phyloP scores from a whole-genome alignment of 1,140 invertebrate species.

The Callitettix versicolor region DNA sequence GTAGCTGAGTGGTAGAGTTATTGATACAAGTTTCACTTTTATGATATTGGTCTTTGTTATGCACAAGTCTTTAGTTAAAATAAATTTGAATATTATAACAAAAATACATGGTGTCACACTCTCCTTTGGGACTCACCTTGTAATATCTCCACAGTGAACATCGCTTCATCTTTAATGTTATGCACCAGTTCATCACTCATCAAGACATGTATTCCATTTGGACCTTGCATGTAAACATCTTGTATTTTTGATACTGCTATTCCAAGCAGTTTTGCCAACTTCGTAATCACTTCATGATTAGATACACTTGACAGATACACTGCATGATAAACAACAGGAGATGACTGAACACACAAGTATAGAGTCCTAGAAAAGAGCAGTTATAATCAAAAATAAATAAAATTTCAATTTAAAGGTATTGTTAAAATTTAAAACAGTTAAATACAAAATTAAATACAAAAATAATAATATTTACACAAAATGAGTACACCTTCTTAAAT shows the following conservation, averaged over 20 bases:
- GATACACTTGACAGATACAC: slow-evolving; percentile 59
- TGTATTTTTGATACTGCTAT: slow-evolving; percentile 44
- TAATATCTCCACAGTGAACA: background rate
- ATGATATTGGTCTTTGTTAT: too few species aligned
- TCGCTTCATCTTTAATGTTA: slow-evolving; percentile 15
- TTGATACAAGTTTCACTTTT: too few species aligned
- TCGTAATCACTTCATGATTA: slow-evolving; percentile 52
- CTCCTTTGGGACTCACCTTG: slow-evolving; percentile 1
- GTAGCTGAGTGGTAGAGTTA: too few species aligned
- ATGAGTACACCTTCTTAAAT: too few species aligned
- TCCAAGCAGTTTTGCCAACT: slow-evolving; percentile 49
- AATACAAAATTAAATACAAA: background rate
- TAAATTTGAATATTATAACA: too few species aligned
- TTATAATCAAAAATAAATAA: background rate
- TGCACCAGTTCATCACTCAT: slow-evolving; percentile 60
- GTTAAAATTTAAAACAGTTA: background rate
- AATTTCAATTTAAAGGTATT: slow-evolving; percentile 3
- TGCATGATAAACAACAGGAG: slow-evolving; percentile 57
- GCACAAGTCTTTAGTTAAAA: too few species aligned
- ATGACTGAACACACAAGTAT: slow-evolving; percentile 60
- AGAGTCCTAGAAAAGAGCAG: slow-evolving; percentile 39
- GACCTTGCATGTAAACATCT: slow-evolving; percentile 58
- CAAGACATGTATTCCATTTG: slow-evolving; percentile 59
- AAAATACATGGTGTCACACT: too few species aligned
- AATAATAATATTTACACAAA: background rate